phyloP scores from a whole-genome alignment of 2,113 vertebrate genomes.

The Ictidomys tridecemlineatus region DNA sequence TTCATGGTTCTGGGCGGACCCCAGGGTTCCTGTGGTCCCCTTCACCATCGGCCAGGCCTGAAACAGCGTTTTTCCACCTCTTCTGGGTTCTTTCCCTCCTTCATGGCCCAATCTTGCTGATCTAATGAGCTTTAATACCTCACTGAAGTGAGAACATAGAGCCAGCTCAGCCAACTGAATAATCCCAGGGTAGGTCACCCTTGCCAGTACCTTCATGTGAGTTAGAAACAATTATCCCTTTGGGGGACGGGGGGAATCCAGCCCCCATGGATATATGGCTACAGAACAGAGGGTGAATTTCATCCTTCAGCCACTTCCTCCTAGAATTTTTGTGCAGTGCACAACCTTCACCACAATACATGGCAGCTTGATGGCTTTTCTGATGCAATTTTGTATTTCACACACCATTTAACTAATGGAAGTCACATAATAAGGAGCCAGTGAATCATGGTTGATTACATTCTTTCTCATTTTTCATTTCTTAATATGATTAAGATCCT shows the following conservation, averaged over 20 bases:
- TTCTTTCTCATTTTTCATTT: slow-evolving; percentile 54
- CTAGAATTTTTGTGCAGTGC: not conserved
- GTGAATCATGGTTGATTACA: slow-evolving; percentile 8
- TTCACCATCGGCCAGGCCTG: not conserved
- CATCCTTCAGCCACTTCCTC: not conserved
- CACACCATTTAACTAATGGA: slow-evolving; percentile 50
- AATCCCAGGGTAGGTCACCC: no score
- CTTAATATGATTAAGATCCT: slow-evolving; percentile 32
- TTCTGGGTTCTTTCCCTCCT: not conserved
- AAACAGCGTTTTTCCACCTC: not conserved
- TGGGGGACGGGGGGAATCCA: not conserved
- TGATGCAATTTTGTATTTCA: slow-evolving; percentile 19
- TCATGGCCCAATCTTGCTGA: rapidly evolving
- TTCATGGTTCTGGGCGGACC: not conserved
- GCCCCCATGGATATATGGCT: no score
- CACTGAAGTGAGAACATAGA: not conserved
- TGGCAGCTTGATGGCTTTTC: not conserved
- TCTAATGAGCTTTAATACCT: not conserved
- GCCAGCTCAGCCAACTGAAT: not conserved
- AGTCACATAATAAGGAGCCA: slow-evolving; percentile 14
- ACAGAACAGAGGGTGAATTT: not conserved
- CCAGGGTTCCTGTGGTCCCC: not conserved
- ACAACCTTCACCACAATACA: not conserved
- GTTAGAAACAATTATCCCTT: not conserved
- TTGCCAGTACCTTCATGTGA: not conserved